phyloP scores from a whole-genome alignment of 2,888 invertebrate species.

The Coecobrya sp. region DNA sequence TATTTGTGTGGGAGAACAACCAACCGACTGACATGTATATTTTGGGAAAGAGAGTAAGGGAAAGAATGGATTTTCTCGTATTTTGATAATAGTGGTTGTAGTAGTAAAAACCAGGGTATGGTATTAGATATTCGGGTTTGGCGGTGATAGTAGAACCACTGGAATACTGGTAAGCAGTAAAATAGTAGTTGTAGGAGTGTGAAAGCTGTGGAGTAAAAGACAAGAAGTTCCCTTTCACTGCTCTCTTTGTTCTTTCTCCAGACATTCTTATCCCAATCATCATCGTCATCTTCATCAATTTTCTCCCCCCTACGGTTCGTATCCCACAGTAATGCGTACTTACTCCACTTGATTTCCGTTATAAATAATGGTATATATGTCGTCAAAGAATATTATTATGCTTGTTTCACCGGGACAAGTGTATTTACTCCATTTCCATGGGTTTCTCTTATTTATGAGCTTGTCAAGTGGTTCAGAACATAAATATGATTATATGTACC shows the following conservation, averaged over 20 bases:
- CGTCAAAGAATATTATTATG: neutral
- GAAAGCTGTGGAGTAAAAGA: constrained; percentile 41
- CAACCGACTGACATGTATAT: constrained; percentile 53
- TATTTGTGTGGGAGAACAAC: constrained; percentile 36
- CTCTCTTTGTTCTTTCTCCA: constrained; percentile 26
- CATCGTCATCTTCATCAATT: neutral
- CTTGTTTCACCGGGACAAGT: constrained; percentile 36
- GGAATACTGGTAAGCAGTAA: neutral
- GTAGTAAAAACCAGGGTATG: constrained; percentile 4
- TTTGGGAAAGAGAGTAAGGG: neutral
- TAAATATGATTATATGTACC: too few species aligned
- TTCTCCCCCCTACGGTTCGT: too few species aligned
- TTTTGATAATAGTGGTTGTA: constrained; percentile 34
- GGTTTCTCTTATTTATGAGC: constrained; percentile 35
- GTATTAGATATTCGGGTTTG: constrained; percentile 26
- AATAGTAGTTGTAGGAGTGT: constrained; percentile 39
- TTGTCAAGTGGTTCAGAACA: constrained; percentile 39
- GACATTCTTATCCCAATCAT: constrained; percentile 17
- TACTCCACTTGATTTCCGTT: neutral
- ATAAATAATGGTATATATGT: neutral
- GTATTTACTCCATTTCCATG: constrained; percentile 33
- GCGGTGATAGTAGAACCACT: constrained; percentile 5
- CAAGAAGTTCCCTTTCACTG: neutral
- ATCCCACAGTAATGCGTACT: too few species aligned
- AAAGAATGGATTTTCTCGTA: constrained; percentile 29